Percentiles rank a stretch among this genome's conserved stretches.
Evolutionary conservation across 2,888 invertebrate species (phyloP).

Genomic region (Pyrrhia umbra): DNA sequence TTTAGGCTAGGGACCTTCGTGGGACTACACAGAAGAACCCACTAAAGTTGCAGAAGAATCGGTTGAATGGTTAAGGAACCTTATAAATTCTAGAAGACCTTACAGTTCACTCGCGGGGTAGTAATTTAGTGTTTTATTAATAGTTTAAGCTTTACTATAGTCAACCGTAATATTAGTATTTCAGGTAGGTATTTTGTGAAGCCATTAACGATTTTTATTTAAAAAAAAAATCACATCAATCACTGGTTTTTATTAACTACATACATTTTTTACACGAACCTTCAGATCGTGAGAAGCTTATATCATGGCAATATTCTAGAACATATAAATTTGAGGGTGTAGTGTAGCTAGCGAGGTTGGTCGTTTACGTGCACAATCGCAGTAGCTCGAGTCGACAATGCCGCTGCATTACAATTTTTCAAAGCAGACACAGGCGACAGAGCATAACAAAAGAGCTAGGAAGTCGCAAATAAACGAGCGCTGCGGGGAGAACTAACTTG

Average conservation of each 20-base stretch:
- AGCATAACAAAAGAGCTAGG: constrained; percentile 88
- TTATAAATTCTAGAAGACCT: no score
- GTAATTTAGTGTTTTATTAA: no score
- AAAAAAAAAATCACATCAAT: no score
- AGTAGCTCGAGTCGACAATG: constrained; percentile 83
- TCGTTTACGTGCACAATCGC: constrained; percentile 80
- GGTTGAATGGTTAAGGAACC: no score
- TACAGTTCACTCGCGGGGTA: no score
- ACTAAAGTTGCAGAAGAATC: no score
- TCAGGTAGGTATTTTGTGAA: no score
- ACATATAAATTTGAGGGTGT: constrained; percentile 72
- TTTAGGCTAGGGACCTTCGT: no score
- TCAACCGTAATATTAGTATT: no score
- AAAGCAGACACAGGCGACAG: constrained; percentile 87
- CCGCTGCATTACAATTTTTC: constrained; percentile 89
- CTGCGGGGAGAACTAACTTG: constrained; percentile 80
- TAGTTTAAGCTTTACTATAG: no score
- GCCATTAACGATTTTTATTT: no score
- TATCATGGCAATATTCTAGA: constrained; percentile 40
- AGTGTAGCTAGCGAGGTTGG: constrained; percentile 63
- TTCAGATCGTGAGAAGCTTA: constrained; percentile 40
- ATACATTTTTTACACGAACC: constrained; percentile 39
- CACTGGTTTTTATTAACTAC: neutral
- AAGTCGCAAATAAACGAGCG: constrained; percentile 89
- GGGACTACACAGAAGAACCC: no score